Conservation (phyloP, 2,797 vertebrate species). For the Cuniculus paca region DNA sequence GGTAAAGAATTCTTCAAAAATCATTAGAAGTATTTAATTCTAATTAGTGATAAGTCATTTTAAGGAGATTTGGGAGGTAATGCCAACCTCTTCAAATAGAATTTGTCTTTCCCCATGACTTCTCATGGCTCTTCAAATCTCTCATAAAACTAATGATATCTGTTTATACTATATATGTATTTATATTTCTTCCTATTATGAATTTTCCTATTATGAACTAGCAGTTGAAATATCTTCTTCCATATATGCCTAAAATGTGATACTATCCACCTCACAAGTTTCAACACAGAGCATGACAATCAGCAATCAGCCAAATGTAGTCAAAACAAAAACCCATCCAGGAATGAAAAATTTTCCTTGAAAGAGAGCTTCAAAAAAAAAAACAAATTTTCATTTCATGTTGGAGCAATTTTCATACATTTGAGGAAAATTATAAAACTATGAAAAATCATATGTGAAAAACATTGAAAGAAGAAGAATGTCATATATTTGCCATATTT, state of each 20-base stretch:
- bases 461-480: neutral
- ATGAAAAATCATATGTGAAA: neutral
- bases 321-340: neutral
- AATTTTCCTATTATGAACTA: constrained; percentile 35
- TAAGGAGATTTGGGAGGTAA: neutral
- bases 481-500: constrained; percentile 35
- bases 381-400: constrained; percentile 8
- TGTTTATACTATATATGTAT: neutral
- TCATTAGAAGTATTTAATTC: neutral
- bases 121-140: neutral
- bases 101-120: neutral
- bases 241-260: neutral
- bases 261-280: neutral
- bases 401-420: neutral
- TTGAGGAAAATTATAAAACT: constrained; percentile 14
- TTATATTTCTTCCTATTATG: neutral
- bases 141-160: neutral
- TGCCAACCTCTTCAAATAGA: neutral
- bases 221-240: neutral
- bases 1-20: neutral
- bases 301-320: neutral
- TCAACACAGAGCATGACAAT: neutral
- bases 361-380: neutral
- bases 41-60: neutral
- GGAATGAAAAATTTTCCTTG: neutral